Base-by-base conservation (phyloP, 2,888 invertebrate genomes). In the Dynastes maya region DNA sequence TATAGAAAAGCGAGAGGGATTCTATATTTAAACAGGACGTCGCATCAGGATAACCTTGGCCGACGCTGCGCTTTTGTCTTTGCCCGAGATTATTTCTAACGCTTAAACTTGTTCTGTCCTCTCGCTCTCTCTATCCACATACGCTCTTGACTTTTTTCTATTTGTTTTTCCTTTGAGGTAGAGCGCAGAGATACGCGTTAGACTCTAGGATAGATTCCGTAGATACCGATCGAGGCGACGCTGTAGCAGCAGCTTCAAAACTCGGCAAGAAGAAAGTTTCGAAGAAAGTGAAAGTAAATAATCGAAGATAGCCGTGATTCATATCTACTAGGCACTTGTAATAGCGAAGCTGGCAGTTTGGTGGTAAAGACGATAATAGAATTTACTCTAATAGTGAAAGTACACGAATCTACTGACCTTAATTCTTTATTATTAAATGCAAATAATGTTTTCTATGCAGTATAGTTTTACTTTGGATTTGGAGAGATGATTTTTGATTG, bases 11-110 rank as follows among this genome's bases (percentile, higher is more conserved):
- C 80, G 63, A 70, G 81, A 79, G 76, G 70, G 80, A 64, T 79
- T 74, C 82, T 83, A 81, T 82, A 81, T 83, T 83, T 83, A 83
- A 82, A 78, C 79, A 79, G 79, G 78, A 80, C 76, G 76, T 79
- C 78, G 77, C 81, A 81, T 79, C 76, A 78, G 76, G 77, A 78
- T 81, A 82, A 81, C 82, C 82, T 82, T 82, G 82, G 82, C 80
- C 81, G 72, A 45, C 61, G 80, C 78, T 79, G 78, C 63, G 75
- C 80, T 80, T 80, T 80, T 80, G 81, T 80, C 80, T 80, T 78
- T 74, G 72, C 70, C 68, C 49, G 74, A 78, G 78, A 71, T 78
- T 72, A 74, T 78, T 78, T 72, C 78, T 78, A 78, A 78, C 72
- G 72, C 72, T 63, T 40, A 74, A 74, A 74, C 72, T 74, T 40